phyloP scores from a whole-genome alignment of 2,888 invertebrate genomes.

The Omphaloscelis lunosa region DNA sequence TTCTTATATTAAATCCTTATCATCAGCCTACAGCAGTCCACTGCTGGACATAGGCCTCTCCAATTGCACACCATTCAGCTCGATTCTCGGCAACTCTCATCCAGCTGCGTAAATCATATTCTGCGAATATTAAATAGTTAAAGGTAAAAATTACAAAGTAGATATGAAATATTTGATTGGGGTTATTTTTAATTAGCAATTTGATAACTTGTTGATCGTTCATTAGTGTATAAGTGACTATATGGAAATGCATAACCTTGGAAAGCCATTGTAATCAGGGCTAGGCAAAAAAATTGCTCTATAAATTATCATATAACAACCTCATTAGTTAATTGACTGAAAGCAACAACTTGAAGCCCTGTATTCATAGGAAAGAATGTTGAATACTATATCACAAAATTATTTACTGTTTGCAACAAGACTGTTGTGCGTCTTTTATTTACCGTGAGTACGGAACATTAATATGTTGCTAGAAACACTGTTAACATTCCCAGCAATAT shows the following conservation, averaged over 20 bases:
- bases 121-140: neutral
- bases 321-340: slow-evolving; percentile 20
- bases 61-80: too few species aligned
- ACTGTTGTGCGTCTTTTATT: neutral
- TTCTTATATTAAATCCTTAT: neutral
- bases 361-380: neutral
- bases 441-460: neutral
- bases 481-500: neutral
- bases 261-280: slow-evolving; percentile 8
- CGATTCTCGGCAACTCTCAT: too few species aligned
- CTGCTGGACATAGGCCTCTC: too few species aligned
- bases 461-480: neutral
- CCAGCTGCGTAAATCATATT: too few species aligned
- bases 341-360: neutral
- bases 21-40: too few species aligned
- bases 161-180: neutral
- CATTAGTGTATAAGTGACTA: neutral
- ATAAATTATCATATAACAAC: slow-evolving; percentile 10
- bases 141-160: neutral
- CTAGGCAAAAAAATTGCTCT: neutral
- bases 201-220: neutral
- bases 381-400: slow-evolving; percentile 4
- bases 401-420: neutral
- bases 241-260: slow-evolving; percentile 3
- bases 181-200: neutral